Evolutionary conservation across 2,888 invertebrate genomes (phyloP).

Genomic region (Epinotia brunnichana): DNA sequence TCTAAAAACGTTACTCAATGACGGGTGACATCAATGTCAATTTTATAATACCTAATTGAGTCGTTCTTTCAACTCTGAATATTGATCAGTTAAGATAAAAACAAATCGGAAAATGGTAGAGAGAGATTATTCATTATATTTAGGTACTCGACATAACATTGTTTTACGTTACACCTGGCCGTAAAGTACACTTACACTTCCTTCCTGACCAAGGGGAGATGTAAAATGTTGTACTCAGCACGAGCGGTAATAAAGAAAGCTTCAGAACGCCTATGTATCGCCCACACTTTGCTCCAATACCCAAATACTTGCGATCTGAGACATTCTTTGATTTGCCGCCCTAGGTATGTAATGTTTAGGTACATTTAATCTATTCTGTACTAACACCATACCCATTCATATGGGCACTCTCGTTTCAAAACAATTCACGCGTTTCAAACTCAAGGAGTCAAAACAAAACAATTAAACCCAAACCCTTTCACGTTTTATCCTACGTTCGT

Average conservation of each 20-base stretch:
- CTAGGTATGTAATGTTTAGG: no score
- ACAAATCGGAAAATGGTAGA: neutral
- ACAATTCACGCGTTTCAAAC: conserved; percentile 22
- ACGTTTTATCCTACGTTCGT: conserved; percentile 17
- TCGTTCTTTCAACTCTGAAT: neutral
- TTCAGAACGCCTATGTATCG: no score
- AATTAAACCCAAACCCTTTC: conserved; percentile 25
- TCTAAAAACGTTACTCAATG: neutral
- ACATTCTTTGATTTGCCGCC: no score
- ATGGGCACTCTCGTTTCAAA: neutral
- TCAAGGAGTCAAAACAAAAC: conserved; percentile 30
- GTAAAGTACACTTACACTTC: no score
- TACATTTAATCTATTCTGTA: no score
- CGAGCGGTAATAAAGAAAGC: no score
- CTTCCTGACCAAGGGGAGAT: no score
- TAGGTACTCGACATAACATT: no score
- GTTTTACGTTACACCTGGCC: no score
- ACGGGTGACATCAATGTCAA: conserved; percentile 10
- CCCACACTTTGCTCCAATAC: no score
- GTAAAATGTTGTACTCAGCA: no score
- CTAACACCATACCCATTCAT: neutral
- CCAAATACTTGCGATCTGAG: no score
- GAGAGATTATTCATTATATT: neutral
- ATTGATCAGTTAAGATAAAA: neutral
- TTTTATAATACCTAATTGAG: neutral